phyloP scores from a whole-genome alignment of 2,113 vertebrate species.

The Oophaga pumilio region DNA sequence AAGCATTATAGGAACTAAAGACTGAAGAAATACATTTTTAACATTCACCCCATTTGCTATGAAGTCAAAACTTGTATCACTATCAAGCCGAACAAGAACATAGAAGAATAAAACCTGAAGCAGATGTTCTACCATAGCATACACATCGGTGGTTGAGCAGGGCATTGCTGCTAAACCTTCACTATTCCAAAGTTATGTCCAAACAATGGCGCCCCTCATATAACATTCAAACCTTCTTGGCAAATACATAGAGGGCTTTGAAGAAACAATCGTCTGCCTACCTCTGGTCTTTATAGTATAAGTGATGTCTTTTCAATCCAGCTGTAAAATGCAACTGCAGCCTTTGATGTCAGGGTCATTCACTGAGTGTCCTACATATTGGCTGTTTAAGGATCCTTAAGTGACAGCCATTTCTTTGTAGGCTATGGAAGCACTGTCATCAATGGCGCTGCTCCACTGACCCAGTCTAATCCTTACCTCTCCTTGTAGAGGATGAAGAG shows the following conservation, averaged over 20 bases:
- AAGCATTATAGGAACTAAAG: background rate
- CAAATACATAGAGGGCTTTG: background rate
- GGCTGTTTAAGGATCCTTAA: conserved; percentile 3
- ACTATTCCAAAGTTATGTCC: background rate
- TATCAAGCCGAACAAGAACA: background rate
- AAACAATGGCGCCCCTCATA: background rate
- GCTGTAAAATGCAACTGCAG: background rate
- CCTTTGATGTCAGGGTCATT: conserved; percentile 9
- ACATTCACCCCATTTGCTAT: background rate
- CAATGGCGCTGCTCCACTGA: conserved; percentile 34
- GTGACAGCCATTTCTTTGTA: conserved; percentile 21
- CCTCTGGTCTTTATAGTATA: background rate
- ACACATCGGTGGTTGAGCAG: background rate
- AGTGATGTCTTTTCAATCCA: background rate
- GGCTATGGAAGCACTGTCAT: conserved; percentile 3
- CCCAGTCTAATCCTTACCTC: conserved; percentile 38
- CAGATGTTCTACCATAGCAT: no score
- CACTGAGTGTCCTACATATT: background rate
- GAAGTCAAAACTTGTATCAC: background rate
- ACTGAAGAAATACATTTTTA: background rate
- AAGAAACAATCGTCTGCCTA: background rate
- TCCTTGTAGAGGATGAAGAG: background rate
- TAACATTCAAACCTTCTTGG: background rate
- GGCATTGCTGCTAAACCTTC: background rate
- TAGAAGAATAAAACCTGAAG: background rate